Percentiles rank a stretch among this genome's conserved stretches.
Conservation (phyloP, 2,888 invertebrate genomes). For the Lasioglossum lativentre region DNA sequence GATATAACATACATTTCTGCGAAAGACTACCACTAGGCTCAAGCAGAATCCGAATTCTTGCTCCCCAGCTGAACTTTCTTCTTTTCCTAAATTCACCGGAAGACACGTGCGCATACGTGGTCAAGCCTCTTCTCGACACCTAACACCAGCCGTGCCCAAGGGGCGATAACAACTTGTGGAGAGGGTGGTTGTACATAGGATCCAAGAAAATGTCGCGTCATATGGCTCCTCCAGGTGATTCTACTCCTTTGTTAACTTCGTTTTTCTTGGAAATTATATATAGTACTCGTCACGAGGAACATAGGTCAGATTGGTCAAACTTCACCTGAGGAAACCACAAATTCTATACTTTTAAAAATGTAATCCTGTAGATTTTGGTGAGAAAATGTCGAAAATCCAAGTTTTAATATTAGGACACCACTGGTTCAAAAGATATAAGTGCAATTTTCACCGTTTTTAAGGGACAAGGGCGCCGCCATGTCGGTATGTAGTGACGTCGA, state of each 20-base stretch:
- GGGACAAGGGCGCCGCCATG: too few species aligned
- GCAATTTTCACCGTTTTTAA: too few species aligned
- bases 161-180: not conserved
- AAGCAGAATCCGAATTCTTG: constrained; percentile 34
- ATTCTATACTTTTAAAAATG: too few species aligned
- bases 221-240: not conserved
- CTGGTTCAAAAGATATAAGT: too few species aligned
- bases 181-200: not conserved
- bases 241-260: not conserved
- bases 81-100: constrained; percentile 64
- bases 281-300: too few species aligned
- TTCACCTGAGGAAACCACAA: too few species aligned
- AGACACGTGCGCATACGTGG: constrained; percentile 34
- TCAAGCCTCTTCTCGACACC: not conserved
- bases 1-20: constrained; percentile 31
- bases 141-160: not conserved
- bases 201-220: not conserved
- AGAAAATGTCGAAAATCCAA: too few species aligned
- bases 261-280: not conserved
- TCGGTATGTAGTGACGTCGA: too few species aligned
- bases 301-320: too few species aligned
- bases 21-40: constrained; percentile 3
- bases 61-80: constrained; percentile 8
- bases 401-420: too few species aligned
- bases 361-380: too few species aligned